phyloP scores from a whole-genome alignment of 2,888 invertebrate species.

The Mythimna lalbum region DNA sequence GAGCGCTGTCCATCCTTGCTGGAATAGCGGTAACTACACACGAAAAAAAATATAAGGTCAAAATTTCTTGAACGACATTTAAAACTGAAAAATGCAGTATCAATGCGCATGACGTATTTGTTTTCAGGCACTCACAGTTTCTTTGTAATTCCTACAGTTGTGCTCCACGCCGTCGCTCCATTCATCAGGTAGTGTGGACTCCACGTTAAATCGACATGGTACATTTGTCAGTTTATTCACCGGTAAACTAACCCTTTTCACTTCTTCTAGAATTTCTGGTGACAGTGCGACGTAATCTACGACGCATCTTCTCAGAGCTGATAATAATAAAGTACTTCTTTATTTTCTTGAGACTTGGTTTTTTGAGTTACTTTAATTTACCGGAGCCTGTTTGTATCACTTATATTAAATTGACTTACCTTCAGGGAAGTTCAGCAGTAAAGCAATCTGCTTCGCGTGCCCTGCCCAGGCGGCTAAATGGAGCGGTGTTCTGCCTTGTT shows the following conservation, averaged over 20 bases:
- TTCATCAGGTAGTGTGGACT: slow-evolving; percentile 30
- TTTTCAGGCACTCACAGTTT: slow-evolving; percentile 27
- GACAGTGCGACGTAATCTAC: not conserved
- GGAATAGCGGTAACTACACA: slow-evolving; percentile 77
- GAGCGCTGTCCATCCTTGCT: slow-evolving; percentile 89
- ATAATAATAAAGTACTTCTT: slow-evolving; percentile 4
- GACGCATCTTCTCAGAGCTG: slow-evolving; percentile 29
- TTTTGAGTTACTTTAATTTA: too few relatives aligned
- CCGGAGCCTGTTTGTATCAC: too few relatives aligned
- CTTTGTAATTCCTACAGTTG: slow-evolving; percentile 49
- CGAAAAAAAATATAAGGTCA: not conserved
- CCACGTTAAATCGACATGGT: slow-evolving; percentile 48
- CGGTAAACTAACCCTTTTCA: slow-evolving; percentile 19
- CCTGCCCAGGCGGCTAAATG: slow-evolving; percentile 80
- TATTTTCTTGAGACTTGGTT: not conserved
- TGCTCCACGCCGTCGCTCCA: slow-evolving; percentile 65
- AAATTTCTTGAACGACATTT: too few relatives aligned
- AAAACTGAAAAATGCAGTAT: not conserved
- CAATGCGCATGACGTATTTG: not conserved
- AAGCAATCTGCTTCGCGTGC: slow-evolving; percentile 69
- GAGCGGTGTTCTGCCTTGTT: slow-evolving; percentile 77
- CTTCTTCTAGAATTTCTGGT: slow-evolving; percentile 38
- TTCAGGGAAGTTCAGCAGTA: slow-evolving; percentile 66
- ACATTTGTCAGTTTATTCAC: slow-evolving; percentile 44
- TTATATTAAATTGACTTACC: slow-evolving; percentile 45